Evolutionary conservation across 1,140 invertebrate species (phyloP).

Genomic region (Sitodiplosis mosellana): DNA sequence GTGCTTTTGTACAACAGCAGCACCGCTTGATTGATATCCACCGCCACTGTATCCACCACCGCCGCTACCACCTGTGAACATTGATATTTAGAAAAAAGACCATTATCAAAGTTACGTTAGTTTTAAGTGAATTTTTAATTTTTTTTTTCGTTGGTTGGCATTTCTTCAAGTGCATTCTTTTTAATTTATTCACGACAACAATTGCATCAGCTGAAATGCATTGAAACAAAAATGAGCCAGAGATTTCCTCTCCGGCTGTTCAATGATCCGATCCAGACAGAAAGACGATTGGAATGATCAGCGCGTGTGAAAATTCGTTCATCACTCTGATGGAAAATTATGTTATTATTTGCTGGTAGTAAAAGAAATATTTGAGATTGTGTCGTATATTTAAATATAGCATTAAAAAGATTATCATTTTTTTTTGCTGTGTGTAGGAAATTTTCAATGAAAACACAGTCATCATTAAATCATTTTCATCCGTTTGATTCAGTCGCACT

Average conservation of each 20-base stretch:
- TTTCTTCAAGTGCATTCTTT: background rate
- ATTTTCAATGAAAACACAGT: too few relatives aligned
- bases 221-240: too few relatives aligned
- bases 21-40: constrained; percentile 31
- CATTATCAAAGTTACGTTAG: background rate
- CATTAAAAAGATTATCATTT: too few relatives aligned
- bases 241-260: background rate
- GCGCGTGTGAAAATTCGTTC: too few relatives aligned
- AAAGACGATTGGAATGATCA: too few relatives aligned
- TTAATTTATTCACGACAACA: background rate
- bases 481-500: too few relatives aligned
- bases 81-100: background rate
- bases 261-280: background rate
- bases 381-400: too few relatives aligned
- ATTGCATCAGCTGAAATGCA: too few relatives aligned
- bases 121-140: background rate
- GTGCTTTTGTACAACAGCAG: constrained; percentile 49
- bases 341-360: too few relatives aligned
- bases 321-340: constrained; percentile 1
- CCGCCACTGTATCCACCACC: constrained; percentile 21
- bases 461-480: too few relatives aligned
- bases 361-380: too few relatives aligned
- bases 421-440: too few relatives aligned
- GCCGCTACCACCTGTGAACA: constrained; percentile 8
- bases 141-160: background rate